These are phyloP conservation scores for Notolabrus celidotus DNA, from an alignment of 2,797 vertebrate genomes.

Conservation along the genomic window DNA sequence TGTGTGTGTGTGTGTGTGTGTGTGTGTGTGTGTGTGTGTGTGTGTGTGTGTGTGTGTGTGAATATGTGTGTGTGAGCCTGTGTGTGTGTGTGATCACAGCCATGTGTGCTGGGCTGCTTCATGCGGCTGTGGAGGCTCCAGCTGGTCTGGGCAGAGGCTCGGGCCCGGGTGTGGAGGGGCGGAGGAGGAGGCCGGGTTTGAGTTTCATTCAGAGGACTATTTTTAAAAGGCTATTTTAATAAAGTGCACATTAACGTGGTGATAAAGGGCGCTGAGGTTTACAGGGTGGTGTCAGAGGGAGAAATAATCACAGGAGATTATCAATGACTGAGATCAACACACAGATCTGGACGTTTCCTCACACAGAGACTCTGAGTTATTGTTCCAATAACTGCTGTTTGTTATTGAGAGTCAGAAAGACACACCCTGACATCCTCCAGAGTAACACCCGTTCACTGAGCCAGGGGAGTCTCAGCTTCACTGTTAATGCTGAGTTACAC, in stretches of 20 bases:
- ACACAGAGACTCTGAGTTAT: conserved; percentile 3
- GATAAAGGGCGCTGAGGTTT: conserved; percentile 52
- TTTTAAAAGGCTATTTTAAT: conserved; percentile 76
- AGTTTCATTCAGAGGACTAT: conserved; percentile 64
- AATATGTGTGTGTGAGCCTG: too few relatives aligned
- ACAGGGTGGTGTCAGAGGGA: conserved; percentile 4
- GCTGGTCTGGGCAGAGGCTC: conserved; percentile 82
- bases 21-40: conserved; percentile 59
- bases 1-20: conserved; percentile 52
- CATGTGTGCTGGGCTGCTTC: conserved; percentile 81
- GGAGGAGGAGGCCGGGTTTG: conserved; percentile 49
- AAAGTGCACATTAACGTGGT: conserved; percentile 63
- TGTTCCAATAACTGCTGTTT: neutral
- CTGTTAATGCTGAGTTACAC: too few relatives aligned
- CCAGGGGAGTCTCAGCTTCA: too few relatives aligned
- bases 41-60: conserved; percentile 46
- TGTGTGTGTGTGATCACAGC: conserved; percentile 75
- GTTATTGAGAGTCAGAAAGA: conserved; percentile 15
- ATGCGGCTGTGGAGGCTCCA: conserved; percentile 84
- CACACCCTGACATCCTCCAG: too few relatives aligned
- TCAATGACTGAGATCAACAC: conserved; percentile 34
- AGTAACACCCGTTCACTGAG: too few relatives aligned
- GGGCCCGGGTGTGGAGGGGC: conserved; percentile 61
- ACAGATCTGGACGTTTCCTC: conserved; percentile 17
- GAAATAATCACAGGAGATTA: conserved; percentile 17